A percentile compares a stretch with the other conserved stretches of the same genome.
These are phyloP conservation scores for Macheiramphus alcinus DNA, from an alignment of 2,113 vertebrate genomes.

Conservation along the genomic window DNA sequence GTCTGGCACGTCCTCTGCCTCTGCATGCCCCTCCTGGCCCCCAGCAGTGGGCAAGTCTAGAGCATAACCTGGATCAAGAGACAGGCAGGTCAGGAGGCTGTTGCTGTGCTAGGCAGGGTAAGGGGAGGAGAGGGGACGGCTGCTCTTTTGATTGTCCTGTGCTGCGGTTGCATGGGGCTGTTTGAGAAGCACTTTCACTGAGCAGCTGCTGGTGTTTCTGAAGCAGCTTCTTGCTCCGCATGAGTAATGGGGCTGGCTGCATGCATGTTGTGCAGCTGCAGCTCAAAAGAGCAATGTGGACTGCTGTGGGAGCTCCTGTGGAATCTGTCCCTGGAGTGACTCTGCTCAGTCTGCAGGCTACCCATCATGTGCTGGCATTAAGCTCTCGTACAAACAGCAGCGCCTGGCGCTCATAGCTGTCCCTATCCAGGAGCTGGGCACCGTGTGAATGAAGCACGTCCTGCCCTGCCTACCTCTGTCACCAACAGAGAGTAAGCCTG, in stretches of 20 bases:
- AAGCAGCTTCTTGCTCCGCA: not conserved
- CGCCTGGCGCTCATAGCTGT: accelerated
- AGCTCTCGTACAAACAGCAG: not conserved
- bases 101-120: accelerated
- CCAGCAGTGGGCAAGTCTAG: not conserved
- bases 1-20: not conserved
- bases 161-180: not conserved
- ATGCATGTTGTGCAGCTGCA: not conserved
- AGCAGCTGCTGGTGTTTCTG: conserved; percentile 9
- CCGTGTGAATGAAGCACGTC: not conserved
- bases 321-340: not conserved
- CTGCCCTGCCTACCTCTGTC: not conserved
- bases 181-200: not conserved
- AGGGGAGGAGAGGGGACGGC: not conserved
- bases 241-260: conserved; percentile 26
- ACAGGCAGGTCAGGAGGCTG: not conserved
- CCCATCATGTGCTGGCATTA: not conserved
- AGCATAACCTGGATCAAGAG: not conserved
- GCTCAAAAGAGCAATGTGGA: not conserved
- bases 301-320: not conserved
- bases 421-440: not conserved
- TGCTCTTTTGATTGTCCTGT: not conserved
- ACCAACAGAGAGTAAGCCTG: not conserved
- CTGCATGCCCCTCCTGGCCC: not conserved
- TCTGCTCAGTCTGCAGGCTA: not conserved